These are phyloP conservation scores for Montipora capitata DNA, from an alignment of 92 coral and sea anemone genomes.

Conservation along the genomic window DNA sequence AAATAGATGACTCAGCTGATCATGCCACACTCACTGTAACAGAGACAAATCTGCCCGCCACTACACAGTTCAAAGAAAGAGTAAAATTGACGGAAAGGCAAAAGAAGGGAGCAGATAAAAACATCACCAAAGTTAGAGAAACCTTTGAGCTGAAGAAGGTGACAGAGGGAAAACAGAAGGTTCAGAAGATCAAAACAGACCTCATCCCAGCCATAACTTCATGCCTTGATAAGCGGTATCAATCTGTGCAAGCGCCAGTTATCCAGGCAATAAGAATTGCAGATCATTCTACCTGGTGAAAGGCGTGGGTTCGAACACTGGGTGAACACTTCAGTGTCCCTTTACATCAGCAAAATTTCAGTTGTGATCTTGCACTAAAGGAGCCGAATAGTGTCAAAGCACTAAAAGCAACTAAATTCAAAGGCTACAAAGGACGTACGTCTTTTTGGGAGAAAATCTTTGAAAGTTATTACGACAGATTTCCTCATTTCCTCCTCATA, in stretches of 20 bases:
- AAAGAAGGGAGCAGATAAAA: slow-evolving; percentile 53
- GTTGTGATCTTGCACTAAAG: slow-evolving; percentile 44
- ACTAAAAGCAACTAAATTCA: slow-evolving; percentile 37
- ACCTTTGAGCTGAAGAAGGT: slow-evolving; percentile 52
- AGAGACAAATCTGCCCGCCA: slow-evolving; percentile 54
- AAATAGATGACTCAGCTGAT: slow-evolving; percentile 29
- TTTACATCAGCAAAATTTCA: slow-evolving; percentile 32
- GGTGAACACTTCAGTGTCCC: slow-evolving; percentile 48
- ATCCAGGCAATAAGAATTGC: slow-evolving; percentile 39
- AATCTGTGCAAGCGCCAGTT: slow-evolving; percentile 53
- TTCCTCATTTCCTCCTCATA: slow-evolving; percentile 51
- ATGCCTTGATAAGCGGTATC: slow-evolving; percentile 40
- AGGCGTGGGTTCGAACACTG: slow-evolving; percentile 22
- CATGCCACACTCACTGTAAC: slow-evolving; percentile 16
- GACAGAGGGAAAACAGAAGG: slow-evolving; percentile 50
- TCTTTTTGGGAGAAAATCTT: slow-evolving; percentile 34
- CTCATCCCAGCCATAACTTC: slow-evolving; percentile 58
- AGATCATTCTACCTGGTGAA: slow-evolving; percentile 51
- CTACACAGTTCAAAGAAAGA: slow-evolving; percentile 47
- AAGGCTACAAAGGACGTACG: slow-evolving; percentile 28
- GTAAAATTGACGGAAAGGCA: slow-evolving; percentile 51
- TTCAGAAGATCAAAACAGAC: slow-evolving; percentile 51
- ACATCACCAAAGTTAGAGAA: slow-evolving; percentile 49
- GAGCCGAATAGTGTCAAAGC: slow-evolving; percentile 36
- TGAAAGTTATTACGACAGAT: slow-evolving; percentile 32